Evolutionary conservation across 2,797 vertebrate genomes (phyloP), one percentile per base, ranked within the genome.

Genomic region (Myripristis murdjan): DNA sequence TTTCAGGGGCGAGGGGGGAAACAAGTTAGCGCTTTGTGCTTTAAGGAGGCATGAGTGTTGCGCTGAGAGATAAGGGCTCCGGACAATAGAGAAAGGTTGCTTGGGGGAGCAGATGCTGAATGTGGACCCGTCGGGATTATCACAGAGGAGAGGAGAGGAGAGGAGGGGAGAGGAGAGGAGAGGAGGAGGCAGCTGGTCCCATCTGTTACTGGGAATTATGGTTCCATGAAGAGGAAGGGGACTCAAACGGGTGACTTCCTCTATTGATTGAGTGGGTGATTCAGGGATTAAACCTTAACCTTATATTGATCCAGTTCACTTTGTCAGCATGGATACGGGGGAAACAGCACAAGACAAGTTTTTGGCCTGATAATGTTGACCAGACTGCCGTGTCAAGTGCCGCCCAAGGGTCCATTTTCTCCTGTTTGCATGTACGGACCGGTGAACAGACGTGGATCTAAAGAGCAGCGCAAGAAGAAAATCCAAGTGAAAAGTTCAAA

Each of bases 251-350:
- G 86, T 79, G 83, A 87, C 89, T 91, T 91, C 78, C 84, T 81
- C 56, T 89, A 93, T 91, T 92, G 93, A 93, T 75, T 87, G 81
- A 84, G 73, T 74, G 66, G 77, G 61, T 76, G 85, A 83, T 84
- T 72, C 73, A 72, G 61, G 81, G 91, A 90, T 92, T 91, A 92
- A 85, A 88, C 77, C 69, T 79, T 90, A 82, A 92, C 86, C 90
- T 84, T 63, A 12, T 81, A 87, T 89, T 70, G 85, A 91, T 91
- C 77, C 63, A 55, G 65, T 75, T 71, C 60, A 67, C 64, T 68
- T 70, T 67, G 62, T 33, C 46, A 72, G 46, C 22, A 44, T 55
- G 39, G 58, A 23, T 66, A 71, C 56, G 24, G 64, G 46, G 43
- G 43, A 47, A 52, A 53, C 33, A 39, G 39, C 10, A 18, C 20